These are phyloP conservation scores for Drosophila ambigua DNA, from an alignment of 1,140 invertebrate species.

Conservation along the genomic window DNA sequence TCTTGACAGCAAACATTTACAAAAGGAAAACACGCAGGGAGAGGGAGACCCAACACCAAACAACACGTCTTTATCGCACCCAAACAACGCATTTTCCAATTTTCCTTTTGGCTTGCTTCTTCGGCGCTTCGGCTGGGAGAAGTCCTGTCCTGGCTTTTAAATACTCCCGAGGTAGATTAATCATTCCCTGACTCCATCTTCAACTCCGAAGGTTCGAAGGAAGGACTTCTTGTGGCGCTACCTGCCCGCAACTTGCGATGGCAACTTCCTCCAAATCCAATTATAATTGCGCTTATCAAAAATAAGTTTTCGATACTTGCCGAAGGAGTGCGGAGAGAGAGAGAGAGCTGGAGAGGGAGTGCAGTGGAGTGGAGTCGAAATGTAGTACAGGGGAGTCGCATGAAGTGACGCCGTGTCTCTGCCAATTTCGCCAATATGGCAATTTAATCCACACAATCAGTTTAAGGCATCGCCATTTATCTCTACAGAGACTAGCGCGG, in stretches of 20 bases:
- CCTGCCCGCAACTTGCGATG: constrained; percentile 22
- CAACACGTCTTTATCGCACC: constrained; percentile 44
- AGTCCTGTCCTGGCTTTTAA: constrained; percentile 67
- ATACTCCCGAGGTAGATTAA: constrained; percentile 79
- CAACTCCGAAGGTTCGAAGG: constrained; percentile 11
- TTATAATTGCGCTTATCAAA: constrained; percentile 84
- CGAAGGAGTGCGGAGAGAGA: constrained; percentile 24
- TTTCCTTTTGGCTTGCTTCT: constrained; percentile 50
- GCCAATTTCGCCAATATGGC: constrained; percentile 82
- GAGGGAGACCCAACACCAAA: constrained; percentile 1
- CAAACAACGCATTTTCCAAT: constrained; percentile 67
- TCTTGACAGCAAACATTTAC: constrained; percentile 82
- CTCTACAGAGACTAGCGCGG: constrained; percentile 34
- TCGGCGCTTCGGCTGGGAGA: constrained; percentile 7
- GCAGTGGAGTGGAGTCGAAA: not conserved
- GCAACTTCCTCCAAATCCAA: constrained; percentile 81
- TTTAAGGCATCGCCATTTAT: constrained; percentile 82
- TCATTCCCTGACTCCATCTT: constrained; percentile 43
- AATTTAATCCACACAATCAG: constrained; percentile 83
- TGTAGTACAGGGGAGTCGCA: too few species aligned
- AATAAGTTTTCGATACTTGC: constrained; percentile 82
- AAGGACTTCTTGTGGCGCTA: constrained; percentile 12
- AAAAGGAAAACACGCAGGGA: constrained; percentile 57
- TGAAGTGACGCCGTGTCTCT: constrained; percentile 37
- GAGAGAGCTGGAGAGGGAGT: constrained; percentile 2